phyloP scores from a whole-genome alignment of 2,113 vertebrate species.

The Phyllopteryx taeniolatus region DNA sequence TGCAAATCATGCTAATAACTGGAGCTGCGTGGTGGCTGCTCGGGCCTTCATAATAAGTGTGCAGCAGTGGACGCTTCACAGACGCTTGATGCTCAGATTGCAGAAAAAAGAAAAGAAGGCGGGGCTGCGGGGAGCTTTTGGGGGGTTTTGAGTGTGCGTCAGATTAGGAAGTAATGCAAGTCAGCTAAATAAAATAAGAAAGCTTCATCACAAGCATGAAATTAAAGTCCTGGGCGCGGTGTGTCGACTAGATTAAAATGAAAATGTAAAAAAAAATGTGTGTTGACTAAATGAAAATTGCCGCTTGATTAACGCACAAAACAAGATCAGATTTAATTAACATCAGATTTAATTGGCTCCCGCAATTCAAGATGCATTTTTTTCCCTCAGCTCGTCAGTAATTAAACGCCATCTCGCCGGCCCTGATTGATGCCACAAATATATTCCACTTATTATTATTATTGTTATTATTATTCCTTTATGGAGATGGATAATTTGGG shows the following conservation, averaged over 20 bases:
- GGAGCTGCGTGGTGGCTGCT: too few relatives aligned
- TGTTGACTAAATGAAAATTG: constrained; percentile 80
- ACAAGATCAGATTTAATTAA: constrained; percentile 84
- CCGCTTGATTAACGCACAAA: constrained; percentile 79
- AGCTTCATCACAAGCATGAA: constrained; percentile 74
- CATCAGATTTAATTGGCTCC: constrained; percentile 78
- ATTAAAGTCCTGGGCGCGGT: constrained; percentile 74
- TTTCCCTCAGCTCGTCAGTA: constrained; percentile 41
- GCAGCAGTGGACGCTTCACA: constrained; percentile 26
- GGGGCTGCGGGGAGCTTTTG: neutral
- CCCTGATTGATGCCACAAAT: constrained; percentile 64
- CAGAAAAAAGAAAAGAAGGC: constrained; percentile 16
- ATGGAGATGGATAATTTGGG: constrained; percentile 64
- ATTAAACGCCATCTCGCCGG: constrained; percentile 59
- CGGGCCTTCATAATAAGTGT: constrained; percentile 20
- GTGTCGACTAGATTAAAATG: constrained; percentile 36
- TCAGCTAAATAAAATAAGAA: constrained; percentile 70
- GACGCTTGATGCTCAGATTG: constrained; percentile 60
- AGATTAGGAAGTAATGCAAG: constrained; percentile 68
- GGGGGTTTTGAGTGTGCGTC: neutral
- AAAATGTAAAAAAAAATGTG: constrained; percentile 36
- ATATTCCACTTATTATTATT: constrained; percentile 68
- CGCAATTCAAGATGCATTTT: constrained; percentile 61
- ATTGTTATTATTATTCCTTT: constrained; percentile 63
- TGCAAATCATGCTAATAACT: too few relatives aligned